A percentile compares a stretch with the other conserved stretches of the same genome.
These are phyloP conservation scores for Siphlonurus alternatus DNA, from an alignment of 2,888 invertebrate species.

Conservation along the genomic window DNA sequence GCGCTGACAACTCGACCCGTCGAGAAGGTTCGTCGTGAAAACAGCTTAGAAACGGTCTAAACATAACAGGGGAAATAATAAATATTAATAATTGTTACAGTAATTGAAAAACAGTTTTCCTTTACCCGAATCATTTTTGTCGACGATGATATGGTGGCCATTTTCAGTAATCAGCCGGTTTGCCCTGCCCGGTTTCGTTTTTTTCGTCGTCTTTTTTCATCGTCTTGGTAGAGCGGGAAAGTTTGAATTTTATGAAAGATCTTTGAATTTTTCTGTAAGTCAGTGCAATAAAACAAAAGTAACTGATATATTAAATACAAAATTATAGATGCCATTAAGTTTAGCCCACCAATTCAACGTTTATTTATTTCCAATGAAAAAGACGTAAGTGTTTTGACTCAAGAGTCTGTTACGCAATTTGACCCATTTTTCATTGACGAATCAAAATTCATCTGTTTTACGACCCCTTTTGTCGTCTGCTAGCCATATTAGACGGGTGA, in stretches of 20 bases:
- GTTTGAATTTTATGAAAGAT: not conserved
- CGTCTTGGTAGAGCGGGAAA: not conserved
- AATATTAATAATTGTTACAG: not conserved
- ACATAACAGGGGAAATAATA: not conserved
- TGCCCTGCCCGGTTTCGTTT: too few species aligned
- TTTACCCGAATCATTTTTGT: not conserved
- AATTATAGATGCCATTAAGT: too few species aligned
- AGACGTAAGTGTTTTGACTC: not conserved
- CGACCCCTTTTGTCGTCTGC: not conserved
- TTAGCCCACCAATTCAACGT: too few species aligned
- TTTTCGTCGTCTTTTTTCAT: too few species aligned
- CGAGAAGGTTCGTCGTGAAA: not conserved
- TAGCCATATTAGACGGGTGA: not conserved
- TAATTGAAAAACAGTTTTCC: not conserved
- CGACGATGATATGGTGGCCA: not conserved
- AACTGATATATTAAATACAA: too few species aligned
- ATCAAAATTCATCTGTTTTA: not conserved
- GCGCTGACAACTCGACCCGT: not conserved
- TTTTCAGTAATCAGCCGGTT: not conserved
- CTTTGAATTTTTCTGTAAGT: too few species aligned
- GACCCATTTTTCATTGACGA: not conserved
- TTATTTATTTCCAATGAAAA: too few species aligned
- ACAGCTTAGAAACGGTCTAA: not conserved
- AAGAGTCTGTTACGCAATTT: not conserved
- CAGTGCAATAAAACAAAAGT: too few species aligned